These are phyloP conservation scores for Sinocyclocheilus grahami DNA, from an alignment of 2,113 vertebrate species.

Conservation along the genomic window DNA sequence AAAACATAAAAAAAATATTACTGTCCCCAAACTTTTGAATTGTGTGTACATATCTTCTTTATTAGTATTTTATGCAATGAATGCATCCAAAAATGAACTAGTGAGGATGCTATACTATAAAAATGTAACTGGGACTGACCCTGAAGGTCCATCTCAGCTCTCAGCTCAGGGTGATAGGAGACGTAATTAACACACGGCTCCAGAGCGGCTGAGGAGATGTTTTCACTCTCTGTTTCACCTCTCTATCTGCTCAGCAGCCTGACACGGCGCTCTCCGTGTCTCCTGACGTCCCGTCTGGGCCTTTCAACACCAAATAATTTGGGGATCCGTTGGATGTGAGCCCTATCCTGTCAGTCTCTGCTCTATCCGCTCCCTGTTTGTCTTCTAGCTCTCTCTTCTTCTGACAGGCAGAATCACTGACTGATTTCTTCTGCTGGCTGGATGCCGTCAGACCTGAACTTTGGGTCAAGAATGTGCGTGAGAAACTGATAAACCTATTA, in stretches of 20 bases:
- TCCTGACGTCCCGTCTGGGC: slow-evolving; percentile 27
- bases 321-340: slow-evolving; percentile 30
- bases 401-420: neutral
- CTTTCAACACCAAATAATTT: slow-evolving; percentile 49
- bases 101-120: too few relatives aligned
- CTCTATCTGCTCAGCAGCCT: slow-evolving; percentile 7
- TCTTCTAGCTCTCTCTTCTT: slow-evolving; percentile 6
- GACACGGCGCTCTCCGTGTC: slow-evolving; percentile 29
- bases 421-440: slow-evolving; percentile 15
- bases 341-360: slow-evolving; percentile 15
- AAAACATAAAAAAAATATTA: too few relatives aligned
- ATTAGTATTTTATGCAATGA: too few relatives aligned
- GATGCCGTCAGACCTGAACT: neutral
- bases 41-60: too few relatives aligned
- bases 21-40: too few relatives aligned
- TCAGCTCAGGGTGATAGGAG: slow-evolving; percentile 22
- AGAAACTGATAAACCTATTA: slow-evolving; percentile 25
- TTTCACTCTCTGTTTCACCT: slow-evolving; percentile 26
- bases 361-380: neutral
- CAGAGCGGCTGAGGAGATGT: slow-evolving; percentile 4
- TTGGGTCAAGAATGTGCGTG: slow-evolving; percentile 25
- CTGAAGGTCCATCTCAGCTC: neutral
- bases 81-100: too few relatives aligned
- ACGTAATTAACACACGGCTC: slow-evolving; percentile 23
- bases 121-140: too few relatives aligned